phyloP scores from a whole-genome alignment of 2,888 invertebrate genomes.

The Pristionchus maxplancki region DNA sequence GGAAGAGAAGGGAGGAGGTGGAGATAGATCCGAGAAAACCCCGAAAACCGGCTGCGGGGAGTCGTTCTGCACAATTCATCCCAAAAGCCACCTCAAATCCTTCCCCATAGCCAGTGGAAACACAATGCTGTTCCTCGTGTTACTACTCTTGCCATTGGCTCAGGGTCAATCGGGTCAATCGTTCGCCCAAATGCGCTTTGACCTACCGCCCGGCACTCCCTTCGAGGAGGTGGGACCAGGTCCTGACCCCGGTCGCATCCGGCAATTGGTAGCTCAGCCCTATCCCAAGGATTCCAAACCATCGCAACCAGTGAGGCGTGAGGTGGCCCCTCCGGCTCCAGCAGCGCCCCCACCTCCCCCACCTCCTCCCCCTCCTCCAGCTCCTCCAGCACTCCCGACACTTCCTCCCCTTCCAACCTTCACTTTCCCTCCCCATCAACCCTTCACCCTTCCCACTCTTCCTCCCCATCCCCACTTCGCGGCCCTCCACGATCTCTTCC shows the following conservation, averaged over 20 bases:
- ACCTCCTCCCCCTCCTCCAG: constrained; percentile 49
- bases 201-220: constrained; percentile 62
- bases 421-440: constrained; percentile 25
- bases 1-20: not conserved
- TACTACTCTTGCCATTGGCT: not conserved
- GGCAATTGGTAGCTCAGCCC: constrained; percentile 57
- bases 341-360: not conserved
- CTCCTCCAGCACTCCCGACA: constrained; percentile 52
- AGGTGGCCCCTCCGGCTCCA: not conserved
- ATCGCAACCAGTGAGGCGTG: constrained; percentile 55
- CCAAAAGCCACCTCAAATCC: constrained; percentile 25
- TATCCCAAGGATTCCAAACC: constrained; percentile 56
- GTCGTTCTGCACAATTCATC: constrained; percentile 27
- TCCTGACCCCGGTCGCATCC: constrained; percentile 57
- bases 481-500: not conserved
- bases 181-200: constrained; percentile 64
- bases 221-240: constrained; percentile 58
- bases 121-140: not conserved
- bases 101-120: not conserved
- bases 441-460: not conserved
- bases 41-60: not conserved
- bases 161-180: constrained; percentile 43
- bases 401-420: constrained; percentile 56
- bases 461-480: constrained; percentile 20
- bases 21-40: constrained; percentile 43